Base-by-base conservation (phyloP, 2,113 vertebrate genomes). In the Gavia stellata region DNA sequence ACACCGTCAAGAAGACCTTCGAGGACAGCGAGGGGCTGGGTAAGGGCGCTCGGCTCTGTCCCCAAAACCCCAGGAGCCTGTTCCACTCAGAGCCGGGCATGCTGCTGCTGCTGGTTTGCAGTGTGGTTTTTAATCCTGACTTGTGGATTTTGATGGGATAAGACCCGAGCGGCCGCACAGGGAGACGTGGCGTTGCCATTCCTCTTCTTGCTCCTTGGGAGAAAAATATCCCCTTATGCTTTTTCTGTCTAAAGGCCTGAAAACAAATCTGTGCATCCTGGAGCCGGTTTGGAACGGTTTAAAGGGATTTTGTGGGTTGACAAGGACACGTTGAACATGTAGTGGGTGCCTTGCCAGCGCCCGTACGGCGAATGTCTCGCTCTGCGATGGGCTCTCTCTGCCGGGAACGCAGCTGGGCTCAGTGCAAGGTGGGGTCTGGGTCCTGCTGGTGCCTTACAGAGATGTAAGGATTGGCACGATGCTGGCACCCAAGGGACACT, bases 1-100 rank as follows among this genome's bases (percentile, higher is more conserved):
- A 98, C 78, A 99, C 99, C 0, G 97, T 99, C 80, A 98, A 97
- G 87, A 98, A 97, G 96, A 99, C 98, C 24, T 99, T 99, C 28
- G 97, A 99, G 94, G 98, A 99, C 96, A 98, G 98, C 0, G 98
- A 99, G 96, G 99, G 99, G 66, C 97, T 98, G 49, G 99, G 99
- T 99, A 98, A 63, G 98, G 88, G 13, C 3, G 1, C 21, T 20
- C 2, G 2, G 33, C 55, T 31, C 74, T 15, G 1, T 28, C 40
- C 31, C 79, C 63, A 6, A 1, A 23, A 1, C 42, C 5, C 40
- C 3, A 1, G 2, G 2, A 9, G 17, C 15, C 31, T 24, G 70
- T 3, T 28, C 36, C 20, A 1, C 24, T 3, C 9, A 1, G 73
- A 17, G 33, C 44, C 3, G 3, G 74, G 44, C 50, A 63, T 3